phyloP scores from a whole-genome alignment of 1,140 invertebrate species.

The Macrotrachela quadricornifera region DNA sequence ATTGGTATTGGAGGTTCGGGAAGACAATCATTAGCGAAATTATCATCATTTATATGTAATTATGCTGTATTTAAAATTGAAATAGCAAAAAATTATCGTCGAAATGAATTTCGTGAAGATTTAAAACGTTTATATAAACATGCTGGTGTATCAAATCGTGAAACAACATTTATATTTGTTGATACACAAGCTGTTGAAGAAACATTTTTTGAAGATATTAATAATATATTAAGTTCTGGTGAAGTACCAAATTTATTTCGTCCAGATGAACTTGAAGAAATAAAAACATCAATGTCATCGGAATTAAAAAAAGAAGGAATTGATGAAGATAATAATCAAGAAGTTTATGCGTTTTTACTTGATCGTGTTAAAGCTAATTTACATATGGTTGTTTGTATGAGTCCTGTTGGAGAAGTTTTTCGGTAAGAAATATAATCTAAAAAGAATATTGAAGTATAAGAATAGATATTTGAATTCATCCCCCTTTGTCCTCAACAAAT shows the following conservation, averaged over 20 bases:
- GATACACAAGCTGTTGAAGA: slow-evolving; percentile 42
- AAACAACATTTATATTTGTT: slow-evolving; percentile 54
- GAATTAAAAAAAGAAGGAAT: slow-evolving; percentile 43
- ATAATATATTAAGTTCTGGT: slow-evolving; percentile 28
- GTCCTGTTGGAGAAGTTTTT: slow-evolving; percentile 51
- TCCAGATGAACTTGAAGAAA: slow-evolving; percentile 32
- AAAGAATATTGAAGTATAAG: too few species aligned
- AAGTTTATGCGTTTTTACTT: slow-evolving; percentile 40
- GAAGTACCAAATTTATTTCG: slow-evolving; percentile 32
- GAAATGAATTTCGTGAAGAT: slow-evolving; percentile 53
- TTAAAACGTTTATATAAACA: slow-evolving; percentile 49
- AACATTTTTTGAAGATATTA: slow-evolving; percentile 29
- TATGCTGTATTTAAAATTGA: slow-evolving; percentile 52
- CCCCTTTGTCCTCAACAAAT: too few species aligned
- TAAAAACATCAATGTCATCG: slow-evolving; percentile 44
- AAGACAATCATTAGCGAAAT: slow-evolving; percentile 23
- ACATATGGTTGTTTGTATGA: slow-evolving; percentile 61
- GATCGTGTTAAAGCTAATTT: slow-evolving; percentile 50
- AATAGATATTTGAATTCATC: too few species aligned
- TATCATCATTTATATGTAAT: slow-evolving; percentile 41
- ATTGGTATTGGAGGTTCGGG: slow-evolving; percentile 48
- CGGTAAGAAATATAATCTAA: slow-evolving; percentile 18
- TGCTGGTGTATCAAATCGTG: slow-evolving; percentile 49
- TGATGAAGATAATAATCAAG: slow-evolving; percentile 34
- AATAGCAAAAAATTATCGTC: slow-evolving; percentile 49